Conservation (phyloP, 2,888 invertebrate genomes). For the Stenotaenia linearis region DNA sequence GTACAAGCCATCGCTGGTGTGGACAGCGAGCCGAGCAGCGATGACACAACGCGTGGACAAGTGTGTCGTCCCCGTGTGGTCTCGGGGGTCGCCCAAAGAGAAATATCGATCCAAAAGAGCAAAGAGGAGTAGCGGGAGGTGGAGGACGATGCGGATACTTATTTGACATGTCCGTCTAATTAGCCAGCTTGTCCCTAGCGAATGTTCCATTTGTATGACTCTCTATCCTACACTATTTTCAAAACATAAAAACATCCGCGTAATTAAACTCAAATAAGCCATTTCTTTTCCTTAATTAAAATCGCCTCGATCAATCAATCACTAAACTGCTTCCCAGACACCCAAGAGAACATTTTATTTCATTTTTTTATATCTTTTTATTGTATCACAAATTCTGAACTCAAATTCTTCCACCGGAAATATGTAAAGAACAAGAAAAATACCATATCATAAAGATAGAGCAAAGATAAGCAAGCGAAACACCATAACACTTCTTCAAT, state of each 20-base stretch:
- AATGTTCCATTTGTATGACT: not conserved
- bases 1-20: not conserved
- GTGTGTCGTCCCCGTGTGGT: not conserved
- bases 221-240: not conserved
- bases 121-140: not conserved
- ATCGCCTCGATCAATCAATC: not conserved
- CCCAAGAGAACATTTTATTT: no score
- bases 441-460: conserved; percentile 2
- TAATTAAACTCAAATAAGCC: not conserved
- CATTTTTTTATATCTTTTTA: not conserved
- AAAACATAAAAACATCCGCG: not conserved
- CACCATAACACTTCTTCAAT: conserved; percentile 15
- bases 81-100: conserved; percentile 15
- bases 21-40: conserved; percentile 6
- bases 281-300: conserved; percentile 1
- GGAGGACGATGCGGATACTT: not conserved
- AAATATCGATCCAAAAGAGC: conserved; percentile 9
- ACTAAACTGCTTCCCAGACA: not conserved
- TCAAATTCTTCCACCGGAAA: not conserved
- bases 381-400: not conserved
- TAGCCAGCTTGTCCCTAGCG: conserved; percentile 6
- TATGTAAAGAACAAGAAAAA: conserved; percentile 19
- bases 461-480: not conserved
- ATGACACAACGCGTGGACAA: conserved; percentile 15
- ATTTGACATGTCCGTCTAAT: conserved; percentile 19